Conservation (phyloP, 2,113 vertebrate genomes). For the Circaetus gallicus region DNA sequence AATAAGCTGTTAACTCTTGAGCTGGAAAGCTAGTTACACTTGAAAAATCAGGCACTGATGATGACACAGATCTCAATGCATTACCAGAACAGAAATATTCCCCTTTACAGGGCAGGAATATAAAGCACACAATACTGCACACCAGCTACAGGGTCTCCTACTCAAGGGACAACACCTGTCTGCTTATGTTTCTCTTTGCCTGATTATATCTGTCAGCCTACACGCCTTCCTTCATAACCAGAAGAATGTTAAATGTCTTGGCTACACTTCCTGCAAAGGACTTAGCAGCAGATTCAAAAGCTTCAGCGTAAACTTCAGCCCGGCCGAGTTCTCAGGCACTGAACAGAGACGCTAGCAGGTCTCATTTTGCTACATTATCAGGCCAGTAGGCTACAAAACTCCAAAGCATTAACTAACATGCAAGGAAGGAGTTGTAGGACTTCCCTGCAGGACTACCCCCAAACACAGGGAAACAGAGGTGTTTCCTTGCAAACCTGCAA, state of each 20-base stretch:
- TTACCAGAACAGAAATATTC: not conserved
- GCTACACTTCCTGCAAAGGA: not conserved
- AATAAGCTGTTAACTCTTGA: not conserved
- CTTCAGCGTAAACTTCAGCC: not conserved
- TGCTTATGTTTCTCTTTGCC: not conserved
- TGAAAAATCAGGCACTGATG: not conserved
- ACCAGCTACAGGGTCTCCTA: not conserved
- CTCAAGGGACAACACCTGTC: not conserved
- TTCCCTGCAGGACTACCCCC: not conserved
- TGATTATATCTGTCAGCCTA: not conserved
- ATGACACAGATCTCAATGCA: not conserved
- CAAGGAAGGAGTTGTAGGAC: not conserved
- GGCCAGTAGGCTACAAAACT: not conserved
- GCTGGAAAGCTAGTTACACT: not conserved
- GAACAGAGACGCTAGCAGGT: not conserved
- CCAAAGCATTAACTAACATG: not conserved
- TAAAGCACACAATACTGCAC: not conserved
- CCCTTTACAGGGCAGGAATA: not conserved
- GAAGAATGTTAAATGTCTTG: not conserved
- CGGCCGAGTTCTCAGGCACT: not conserved
- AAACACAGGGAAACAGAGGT: not conserved
- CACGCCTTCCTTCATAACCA: not conserved
- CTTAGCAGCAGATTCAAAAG: not conserved
- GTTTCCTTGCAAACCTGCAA: not conserved
- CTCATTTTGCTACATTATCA: not conserved